Evolutionary conservation across 2,888 invertebrate genomes (phyloP).

Genomic region (Agelastica alni): DNA sequence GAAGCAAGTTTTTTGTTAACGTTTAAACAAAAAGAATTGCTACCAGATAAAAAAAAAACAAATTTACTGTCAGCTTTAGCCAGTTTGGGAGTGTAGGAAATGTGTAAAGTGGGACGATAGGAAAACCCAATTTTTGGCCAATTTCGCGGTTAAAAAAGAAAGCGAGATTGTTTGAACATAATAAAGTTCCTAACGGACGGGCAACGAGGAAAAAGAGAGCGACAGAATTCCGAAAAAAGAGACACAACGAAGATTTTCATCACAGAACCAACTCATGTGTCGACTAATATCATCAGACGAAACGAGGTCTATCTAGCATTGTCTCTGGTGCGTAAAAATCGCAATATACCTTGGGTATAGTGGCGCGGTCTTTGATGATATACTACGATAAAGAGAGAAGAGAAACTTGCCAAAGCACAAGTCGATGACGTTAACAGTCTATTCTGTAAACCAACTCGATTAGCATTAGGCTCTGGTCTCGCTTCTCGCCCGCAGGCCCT

Average conservation of each 20-base stretch:
- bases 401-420: constrained; percentile 22
- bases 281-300: constrained; percentile 32
- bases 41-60: too few species aligned
- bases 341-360: constrained; percentile 44
- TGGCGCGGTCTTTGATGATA: constrained; percentile 48
- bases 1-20: too few species aligned
- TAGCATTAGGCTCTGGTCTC: constrained; percentile 52
- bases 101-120: too few species aligned
- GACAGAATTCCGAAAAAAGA: neutral
- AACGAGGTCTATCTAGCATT: constrained; percentile 36
- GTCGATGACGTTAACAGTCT: constrained; percentile 51
- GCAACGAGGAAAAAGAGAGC: neutral
- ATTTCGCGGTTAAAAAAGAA: too few species aligned
- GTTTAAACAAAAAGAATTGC: too few species aligned
- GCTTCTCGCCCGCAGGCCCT: constrained; percentile 50
- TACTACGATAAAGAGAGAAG: constrained; percentile 1
- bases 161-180: neutral
- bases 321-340: constrained; percentile 45
- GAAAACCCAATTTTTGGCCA: too few species aligned
- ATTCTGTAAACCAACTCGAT: constrained; percentile 54
- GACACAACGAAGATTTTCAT: constrained; percentile 31
- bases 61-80: too few species aligned
- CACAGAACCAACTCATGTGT: constrained; percentile 36
- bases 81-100: too few species aligned
- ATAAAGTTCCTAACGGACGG: neutral